Percentiles rank a stretch among this genome's conserved stretches.
Conservation (phyloP, 2,113 vertebrate genomes). For the Melospiza melodia region DNA sequence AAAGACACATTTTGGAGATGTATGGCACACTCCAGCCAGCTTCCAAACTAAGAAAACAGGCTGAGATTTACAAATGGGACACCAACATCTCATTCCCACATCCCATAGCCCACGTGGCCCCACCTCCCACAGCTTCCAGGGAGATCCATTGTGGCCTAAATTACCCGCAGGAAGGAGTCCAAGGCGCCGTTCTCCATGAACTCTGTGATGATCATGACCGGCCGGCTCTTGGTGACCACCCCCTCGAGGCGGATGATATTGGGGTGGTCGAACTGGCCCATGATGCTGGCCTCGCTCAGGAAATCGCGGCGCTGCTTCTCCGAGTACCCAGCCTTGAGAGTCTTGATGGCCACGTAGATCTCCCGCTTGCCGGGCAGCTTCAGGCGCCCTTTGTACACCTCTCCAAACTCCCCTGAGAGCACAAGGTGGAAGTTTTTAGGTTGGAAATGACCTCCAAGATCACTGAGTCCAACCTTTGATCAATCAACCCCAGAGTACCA, state of each 20-base stretch:
- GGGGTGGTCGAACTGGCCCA: conserved; percentile 98
- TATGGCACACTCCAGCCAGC: rapidly evolving
- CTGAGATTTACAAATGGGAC: rapidly evolving
- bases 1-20: background rate
- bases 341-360: conserved; percentile 98
- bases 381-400: conserved; percentile 96
- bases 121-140: background rate
- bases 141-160: background rate
- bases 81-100: background rate
- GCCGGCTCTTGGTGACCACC: conserved; percentile 96
- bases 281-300: conserved; percentile 96
- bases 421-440: background rate
- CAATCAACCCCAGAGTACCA: background rate
- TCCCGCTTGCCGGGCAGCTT: conserved; percentile 95
- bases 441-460: background rate
- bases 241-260: conserved; percentile 97
- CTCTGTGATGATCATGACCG: conserved; percentile 98
- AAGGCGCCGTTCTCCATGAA: conserved; percentile 99
- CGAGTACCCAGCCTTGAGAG: conserved; percentile 92
- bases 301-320: conserved; percentile 98
- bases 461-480: background rate
- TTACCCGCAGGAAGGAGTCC: conserved; percentile 96
- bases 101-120: rapidly evolving
- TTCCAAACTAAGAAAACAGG: background rate
- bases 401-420: conserved; percentile 92